phyloP scores from a whole-genome alignment of 37 sponge, comb jelly and placozoan genomes.

The Hormiphora californensis region DNA sequence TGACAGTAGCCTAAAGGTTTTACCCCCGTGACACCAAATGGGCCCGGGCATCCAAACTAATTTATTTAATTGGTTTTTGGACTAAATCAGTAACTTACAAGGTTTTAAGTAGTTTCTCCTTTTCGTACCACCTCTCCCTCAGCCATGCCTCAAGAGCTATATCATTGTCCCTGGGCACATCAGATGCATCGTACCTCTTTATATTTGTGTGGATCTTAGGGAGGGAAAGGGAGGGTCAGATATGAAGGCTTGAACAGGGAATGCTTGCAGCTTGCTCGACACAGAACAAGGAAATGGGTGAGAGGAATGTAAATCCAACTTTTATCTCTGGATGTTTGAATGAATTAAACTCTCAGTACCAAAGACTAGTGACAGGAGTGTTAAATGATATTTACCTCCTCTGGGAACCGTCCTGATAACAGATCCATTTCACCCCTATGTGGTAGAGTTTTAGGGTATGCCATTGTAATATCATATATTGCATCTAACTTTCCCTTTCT shows the following conservation, averaged over 20 bases:
- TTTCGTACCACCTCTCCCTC: slow-evolving; percentile 12
- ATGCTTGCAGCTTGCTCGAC: background rate
- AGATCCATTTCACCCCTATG: slow-evolving; percentile 17
- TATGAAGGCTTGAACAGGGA: background rate
- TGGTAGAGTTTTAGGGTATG: slow-evolving; percentile 48
- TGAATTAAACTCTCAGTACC: no score
- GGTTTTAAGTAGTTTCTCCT: slow-evolving; percentile 6
- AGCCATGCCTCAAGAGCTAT: background rate
- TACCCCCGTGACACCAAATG: no score
- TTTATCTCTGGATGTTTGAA: background rate
- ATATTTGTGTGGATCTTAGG: slow-evolving; percentile 11
- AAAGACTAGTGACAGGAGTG: background rate
- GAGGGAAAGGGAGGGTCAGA: background rate
- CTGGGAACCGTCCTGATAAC: slow-evolving; percentile 41
- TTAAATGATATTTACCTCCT: slow-evolving; percentile 15
- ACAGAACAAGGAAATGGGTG: background rate
- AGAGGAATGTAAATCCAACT: background rate
- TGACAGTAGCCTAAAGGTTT: no score
- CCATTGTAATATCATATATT: slow-evolving; percentile 55
- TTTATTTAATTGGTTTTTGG: background rate
- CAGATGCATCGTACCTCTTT: background rate
- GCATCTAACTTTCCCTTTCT: slow-evolving; percentile 42
- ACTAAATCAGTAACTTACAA: background rate
- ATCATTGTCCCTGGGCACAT: background rate
- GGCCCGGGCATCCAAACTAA: background rate